Evolutionary conservation across 1,140 invertebrate species (phyloP), one percentile per base, ranked within the genome.

Genomic region (Odontomachus brunneus): DNA sequence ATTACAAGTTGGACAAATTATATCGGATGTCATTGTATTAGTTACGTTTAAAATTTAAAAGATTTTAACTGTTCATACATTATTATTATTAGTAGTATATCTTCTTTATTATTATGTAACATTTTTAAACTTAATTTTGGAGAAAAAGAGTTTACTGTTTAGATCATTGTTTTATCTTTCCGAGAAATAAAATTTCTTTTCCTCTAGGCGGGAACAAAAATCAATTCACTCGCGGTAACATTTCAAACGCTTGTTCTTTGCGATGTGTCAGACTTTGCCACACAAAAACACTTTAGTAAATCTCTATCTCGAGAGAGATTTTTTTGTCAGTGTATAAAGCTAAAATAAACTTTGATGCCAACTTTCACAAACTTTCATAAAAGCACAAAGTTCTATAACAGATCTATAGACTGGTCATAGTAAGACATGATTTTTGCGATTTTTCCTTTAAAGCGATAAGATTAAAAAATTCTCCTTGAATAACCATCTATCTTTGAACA

Each of bases 251-350:
- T 44, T 44, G 9, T 44, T 44, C 9, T 11, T 44, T 11, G 3
- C 38, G 38, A 44, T 7, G 9, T 44, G 9, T 44, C 38, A 7
- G 9, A 44, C 38, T 44, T 44, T 44, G 9, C 38, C 3, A 44
- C 9, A 7, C 38, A 44, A 11, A 44, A 44, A 44, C 22, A 74
- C 24, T 60, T 24, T 22, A 33, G 5, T 44, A 7, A 11, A 3
- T 17, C 19, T 63, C 19, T 19, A 19, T 12, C n/a, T 75, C 29
- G 29, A 75, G 17, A 3, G 62, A 62, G 38, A 0, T n/a, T 26
- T 22, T 51, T 65, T 75, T 65, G n/a, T n/a, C 33, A 33, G 7
- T 15, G 14, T 51, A 75, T 5, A 51, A 75, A 65, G 55, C 38
- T 44, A 11, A 44, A 44, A 44, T 9, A 44, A 44, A 44, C 38